Conservation (phyloP, 2,113 vertebrate genomes). For the Lynx canadensis region DNA sequence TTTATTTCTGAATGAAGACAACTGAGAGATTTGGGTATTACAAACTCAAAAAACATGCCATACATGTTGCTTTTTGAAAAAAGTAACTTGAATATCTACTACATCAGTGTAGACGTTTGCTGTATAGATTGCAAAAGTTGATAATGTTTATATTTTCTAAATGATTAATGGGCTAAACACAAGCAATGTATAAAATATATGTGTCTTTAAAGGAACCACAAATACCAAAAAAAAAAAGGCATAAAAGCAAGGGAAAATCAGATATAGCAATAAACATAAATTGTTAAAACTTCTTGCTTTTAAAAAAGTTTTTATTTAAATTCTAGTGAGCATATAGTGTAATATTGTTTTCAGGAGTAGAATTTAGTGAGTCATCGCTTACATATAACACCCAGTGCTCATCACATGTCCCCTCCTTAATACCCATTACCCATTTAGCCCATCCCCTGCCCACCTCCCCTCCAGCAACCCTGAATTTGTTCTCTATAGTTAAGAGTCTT, state of each 20-base stretch:
- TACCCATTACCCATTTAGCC: no score
- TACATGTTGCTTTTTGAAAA: slow-evolving; percentile 18
- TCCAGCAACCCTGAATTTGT: no score
- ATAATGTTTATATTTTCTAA: slow-evolving; percentile 45
- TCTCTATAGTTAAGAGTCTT: no score
- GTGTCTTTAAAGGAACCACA: not conserved
- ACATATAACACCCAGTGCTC: no score
- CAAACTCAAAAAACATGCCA: not conserved
- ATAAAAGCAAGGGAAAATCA: slow-evolving; percentile 3
- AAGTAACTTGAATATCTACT: slow-evolving; percentile 3
- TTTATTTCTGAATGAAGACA: slow-evolving; percentile 51
- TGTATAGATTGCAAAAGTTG: not conserved
- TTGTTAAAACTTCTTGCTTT: slow-evolving; percentile 14
- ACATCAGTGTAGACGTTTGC: slow-evolving; percentile 3
- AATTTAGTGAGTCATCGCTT: no score
- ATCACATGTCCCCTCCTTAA: no score
- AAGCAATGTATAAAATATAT: not conserved
- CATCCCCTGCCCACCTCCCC: no score
- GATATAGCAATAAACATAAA: slow-evolving; percentile 14
- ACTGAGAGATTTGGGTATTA: slow-evolving; percentile 1
- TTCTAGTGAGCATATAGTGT: no score
- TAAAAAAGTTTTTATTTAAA: no score
- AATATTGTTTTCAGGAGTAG: no score
- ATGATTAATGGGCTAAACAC: slow-evolving; percentile 1
- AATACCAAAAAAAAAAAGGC: not conserved